Evolutionary conservation across 2,113 vertebrate species (phyloP).

Genomic region (Muscicapa adusta): DNA sequence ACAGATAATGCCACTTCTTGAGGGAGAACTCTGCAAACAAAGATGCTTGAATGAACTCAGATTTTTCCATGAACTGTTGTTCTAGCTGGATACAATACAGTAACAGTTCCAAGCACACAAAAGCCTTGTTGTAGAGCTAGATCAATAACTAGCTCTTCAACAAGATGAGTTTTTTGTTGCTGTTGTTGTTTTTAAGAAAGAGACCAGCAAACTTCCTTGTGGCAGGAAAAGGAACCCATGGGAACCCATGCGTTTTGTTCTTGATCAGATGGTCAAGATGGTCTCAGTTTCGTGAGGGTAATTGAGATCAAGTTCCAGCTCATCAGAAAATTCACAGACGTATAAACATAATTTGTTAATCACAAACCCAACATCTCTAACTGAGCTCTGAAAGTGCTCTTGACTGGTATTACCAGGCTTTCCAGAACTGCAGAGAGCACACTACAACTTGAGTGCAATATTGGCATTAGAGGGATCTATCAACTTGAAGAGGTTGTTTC

Average conservation of each 20-base stretch:
- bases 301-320: slow-evolving; percentile 23
- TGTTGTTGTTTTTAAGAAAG: neutral
- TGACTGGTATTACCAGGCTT: neutral
- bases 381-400: neutral
- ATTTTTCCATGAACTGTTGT: neutral
- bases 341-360: slow-evolving; percentile 41
- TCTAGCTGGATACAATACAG: neutral
- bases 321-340: neutral
- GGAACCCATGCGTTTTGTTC: neutral
- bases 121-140: neutral
- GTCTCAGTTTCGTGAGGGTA: neutral
- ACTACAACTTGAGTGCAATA: slow-evolving; percentile 1
- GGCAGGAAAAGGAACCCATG: neutral
- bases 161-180: neutral
- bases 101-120: neutral
- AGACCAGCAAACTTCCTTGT: neutral
- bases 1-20: neutral
- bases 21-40: neutral
- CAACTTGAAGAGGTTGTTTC: slow-evolving; percentile 48
- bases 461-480: slow-evolving; percentile 2
- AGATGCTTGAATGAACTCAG: neutral
- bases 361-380: neutral
- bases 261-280: neutral
- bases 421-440: neutral
- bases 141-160: slow-evolving; percentile 8